Evolutionary conservation across 2,113 vertebrate genomes (phyloP).

Genomic region (Anthoscopus minutus): DNA sequence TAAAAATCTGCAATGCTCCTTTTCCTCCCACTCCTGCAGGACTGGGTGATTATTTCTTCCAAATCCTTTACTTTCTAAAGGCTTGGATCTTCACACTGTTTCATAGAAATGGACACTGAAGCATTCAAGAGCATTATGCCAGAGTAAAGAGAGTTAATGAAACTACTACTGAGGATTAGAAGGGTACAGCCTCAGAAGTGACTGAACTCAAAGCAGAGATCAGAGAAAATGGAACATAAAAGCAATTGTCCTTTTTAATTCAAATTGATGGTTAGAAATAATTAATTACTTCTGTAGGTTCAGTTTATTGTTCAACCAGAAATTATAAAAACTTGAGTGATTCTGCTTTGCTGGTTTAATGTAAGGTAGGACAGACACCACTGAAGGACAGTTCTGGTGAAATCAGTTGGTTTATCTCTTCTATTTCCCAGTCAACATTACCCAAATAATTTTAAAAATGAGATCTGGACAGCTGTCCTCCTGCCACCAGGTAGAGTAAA

Average conservation of each 20-base stretch:
- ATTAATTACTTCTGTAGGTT: background rate
- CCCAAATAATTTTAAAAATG: background rate
- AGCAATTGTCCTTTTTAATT: background rate
- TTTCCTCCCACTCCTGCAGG: background rate
- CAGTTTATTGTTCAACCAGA: background rate
- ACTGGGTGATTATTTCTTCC: background rate
- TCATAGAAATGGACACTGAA: background rate
- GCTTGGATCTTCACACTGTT: background rate
- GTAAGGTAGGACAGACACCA: background rate
- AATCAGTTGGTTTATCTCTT: background rate
- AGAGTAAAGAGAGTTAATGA: background rate
- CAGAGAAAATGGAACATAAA: background rate
- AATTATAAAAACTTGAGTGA: background rate
- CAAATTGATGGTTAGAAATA: background rate
- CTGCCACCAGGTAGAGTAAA: background rate
- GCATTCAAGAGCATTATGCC: background rate
- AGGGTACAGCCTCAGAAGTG: background rate
- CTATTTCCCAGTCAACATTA: background rate
- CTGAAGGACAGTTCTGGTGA: background rate
- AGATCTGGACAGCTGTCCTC: background rate
- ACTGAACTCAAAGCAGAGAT: background rate
- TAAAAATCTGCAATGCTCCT: background rate
- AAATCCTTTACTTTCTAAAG: background rate
- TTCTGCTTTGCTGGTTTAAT: background rate
- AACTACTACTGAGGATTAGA: background rate